Conservation (phyloP, 2,888 invertebrate species). For the Scaeva pyrastri region DNA sequence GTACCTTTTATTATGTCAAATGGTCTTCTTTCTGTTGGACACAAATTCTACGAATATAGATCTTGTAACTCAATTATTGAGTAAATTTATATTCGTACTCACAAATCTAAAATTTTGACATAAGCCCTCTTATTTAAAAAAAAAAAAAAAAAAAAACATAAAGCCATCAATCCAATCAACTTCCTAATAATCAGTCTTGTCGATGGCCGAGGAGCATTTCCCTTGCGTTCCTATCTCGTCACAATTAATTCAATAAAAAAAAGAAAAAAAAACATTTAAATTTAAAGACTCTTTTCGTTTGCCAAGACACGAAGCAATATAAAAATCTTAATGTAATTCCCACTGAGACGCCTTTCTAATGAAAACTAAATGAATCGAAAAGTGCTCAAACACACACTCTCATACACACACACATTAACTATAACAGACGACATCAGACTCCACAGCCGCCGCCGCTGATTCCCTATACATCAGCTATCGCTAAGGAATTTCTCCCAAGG, state of each 20-base stretch:
- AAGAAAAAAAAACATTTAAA: slow-evolving; percentile 25
- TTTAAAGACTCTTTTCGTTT: slow-evolving; percentile 44
- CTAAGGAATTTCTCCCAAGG: slow-evolving; percentile 39
- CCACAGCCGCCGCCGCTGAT: too few species aligned
- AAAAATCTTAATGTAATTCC: slow-evolving; percentile 60
- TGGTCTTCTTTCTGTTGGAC: too few species aligned
- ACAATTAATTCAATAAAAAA: slow-evolving; percentile 14
- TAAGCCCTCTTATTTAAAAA: too few species aligned
- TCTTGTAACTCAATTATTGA: too few species aligned
- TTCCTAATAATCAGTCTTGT: background rate
- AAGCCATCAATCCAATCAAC: background rate
- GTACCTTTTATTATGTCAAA: too few species aligned
- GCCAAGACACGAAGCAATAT: slow-evolving; percentile 35
- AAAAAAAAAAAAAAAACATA: too few species aligned
- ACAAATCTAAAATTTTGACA: too few species aligned
- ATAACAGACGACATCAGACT: slow-evolving; percentile 29
- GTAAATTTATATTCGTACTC: too few species aligned
- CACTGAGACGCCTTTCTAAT: slow-evolving; percentile 66
- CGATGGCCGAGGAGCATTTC: background rate
- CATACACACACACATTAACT: background rate
- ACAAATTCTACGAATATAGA: too few species aligned
- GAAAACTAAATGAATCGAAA: slow-evolving; percentile 74
- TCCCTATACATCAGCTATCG: background rate
- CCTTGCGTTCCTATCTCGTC: too few species aligned
- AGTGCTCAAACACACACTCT: slow-evolving; percentile 49